Percentiles rank a stretch among this genome's conserved stretches.
Conservation (phyloP, 1,140 invertebrate species). For the Sinonovacula constricta region DNA sequence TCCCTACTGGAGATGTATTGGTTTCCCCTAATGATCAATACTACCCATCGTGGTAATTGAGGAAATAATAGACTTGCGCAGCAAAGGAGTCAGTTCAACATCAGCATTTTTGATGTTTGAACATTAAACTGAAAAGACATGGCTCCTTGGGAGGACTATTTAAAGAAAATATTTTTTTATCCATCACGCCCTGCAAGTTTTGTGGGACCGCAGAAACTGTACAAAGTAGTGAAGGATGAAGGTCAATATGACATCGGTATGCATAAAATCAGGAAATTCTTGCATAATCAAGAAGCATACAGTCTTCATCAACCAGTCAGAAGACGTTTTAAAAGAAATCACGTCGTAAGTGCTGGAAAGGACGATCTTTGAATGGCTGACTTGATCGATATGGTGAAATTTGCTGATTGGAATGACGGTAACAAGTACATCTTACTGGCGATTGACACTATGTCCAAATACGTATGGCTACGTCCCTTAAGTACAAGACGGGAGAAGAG, state of each 20-base stretch:
- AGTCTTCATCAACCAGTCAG: no score
- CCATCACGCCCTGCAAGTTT: not conserved
- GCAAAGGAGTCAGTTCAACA: conserved; percentile 16
- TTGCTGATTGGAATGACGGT: no score
- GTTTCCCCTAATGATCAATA: conserved; percentile 23
- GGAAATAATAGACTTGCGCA: conserved; percentile 1
- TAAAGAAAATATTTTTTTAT: not conserved
- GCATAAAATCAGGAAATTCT: not conserved
- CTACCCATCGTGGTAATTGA: conserved; percentile 7
- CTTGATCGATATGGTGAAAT: conserved; percentile 1
- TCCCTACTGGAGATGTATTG: conserved; percentile 9
- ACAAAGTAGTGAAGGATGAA: not conserved
- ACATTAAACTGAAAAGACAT: not conserved
- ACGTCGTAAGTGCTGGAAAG: no score
- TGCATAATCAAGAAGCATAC: no score
- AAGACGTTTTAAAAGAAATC: no score
- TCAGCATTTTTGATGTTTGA: not conserved
- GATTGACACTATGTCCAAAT: no score
- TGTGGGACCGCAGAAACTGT: no score
- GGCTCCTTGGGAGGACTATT: no score
- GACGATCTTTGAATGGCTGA: not conserved
- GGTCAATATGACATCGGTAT: conserved; percentile 1
- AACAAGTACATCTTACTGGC: no score
- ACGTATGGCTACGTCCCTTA: no score
- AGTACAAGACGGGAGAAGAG: conserved; percentile 2